Conservation (phyloP, 2,888 invertebrate species). For the Ochlodes sylvanus region DNA sequence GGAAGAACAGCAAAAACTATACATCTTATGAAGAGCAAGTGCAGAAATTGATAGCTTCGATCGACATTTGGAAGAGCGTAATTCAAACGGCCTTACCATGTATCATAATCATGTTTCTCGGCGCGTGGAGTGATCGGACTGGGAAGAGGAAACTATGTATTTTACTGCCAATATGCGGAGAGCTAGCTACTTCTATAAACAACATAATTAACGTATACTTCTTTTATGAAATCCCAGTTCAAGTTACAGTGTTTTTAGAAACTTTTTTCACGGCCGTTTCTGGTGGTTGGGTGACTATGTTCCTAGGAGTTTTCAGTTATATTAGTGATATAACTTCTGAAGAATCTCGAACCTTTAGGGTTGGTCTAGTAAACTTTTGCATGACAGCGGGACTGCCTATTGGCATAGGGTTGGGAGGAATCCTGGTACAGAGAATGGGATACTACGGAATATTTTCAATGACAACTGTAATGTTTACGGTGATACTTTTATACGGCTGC, state of each 20-base stretch:
- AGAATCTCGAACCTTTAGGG: constrained; percentile 84
- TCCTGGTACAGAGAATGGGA: constrained; percentile 70
- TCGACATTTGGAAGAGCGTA: constrained; percentile 84
- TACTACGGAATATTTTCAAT: constrained; percentile 77
- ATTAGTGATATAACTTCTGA: constrained; percentile 86
- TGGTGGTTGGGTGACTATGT: constrained; percentile 85
- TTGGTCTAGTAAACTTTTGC: constrained; percentile 86
- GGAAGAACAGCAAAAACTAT: constrained; percentile 78
- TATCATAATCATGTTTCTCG: constrained; percentile 84
- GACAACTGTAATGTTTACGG: constrained; percentile 70
- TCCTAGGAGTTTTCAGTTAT: constrained; percentile 86
- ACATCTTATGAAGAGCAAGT: constrained; percentile 87
- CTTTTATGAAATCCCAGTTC: constrained; percentile 84
- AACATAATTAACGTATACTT: constrained; percentile 84
- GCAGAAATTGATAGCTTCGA: constrained; percentile 83
- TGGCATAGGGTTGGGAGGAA: constrained; percentile 83
- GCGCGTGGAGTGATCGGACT: constrained; percentile 87
- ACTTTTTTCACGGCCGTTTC: constrained; percentile 80
- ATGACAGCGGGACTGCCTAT: constrained; percentile 84
- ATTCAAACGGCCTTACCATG: constrained; percentile 84
- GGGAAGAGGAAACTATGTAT: constrained; percentile 85
- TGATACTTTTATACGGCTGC: constrained; percentile 89
- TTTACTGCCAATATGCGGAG: constrained; percentile 83
- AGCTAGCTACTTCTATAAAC: constrained; percentile 77
- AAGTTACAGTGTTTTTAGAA: constrained; percentile 81